Base-by-base conservation (phyloP, 2,797 vertebrate genomes). In the Urosaurus nigricauda region DNA sequence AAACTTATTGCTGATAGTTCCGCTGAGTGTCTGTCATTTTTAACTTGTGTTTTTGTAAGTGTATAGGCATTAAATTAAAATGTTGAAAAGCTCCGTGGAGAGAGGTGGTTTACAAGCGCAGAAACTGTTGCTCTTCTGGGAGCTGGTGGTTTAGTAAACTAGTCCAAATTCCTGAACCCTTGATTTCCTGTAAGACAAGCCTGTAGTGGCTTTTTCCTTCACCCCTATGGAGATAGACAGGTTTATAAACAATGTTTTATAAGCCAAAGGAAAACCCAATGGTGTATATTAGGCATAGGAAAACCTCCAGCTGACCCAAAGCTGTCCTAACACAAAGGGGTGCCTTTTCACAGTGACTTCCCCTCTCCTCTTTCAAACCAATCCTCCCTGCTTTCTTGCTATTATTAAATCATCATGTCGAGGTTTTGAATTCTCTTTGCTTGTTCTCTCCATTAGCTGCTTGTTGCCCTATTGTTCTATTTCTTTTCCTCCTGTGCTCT, bases 1-100 rank as follows among this genome's bases (percentile, higher is more conserved):
- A 73, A 91, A 89, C 92, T 96, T 95, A 91, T 84, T 90, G 89
- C 87, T 92, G 90, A 93, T 92, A 88, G 90, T 92, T 88, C 92
- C 92, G 91, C 90, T 83, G 93, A 91, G 92, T 84, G 65, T 32
- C 84, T 71, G 32, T 91, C 86, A 88, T 87, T 83, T 75, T 84
- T 82, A 89, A 79, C 65, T 91, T 92, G 82, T 93, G 90, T 92
- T 91, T 89, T 90, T 89, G 86, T 89, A 88, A 86, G 37, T 53
- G 63, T 65, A 63, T 92, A 77, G 85, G 87, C 90, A 92, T 88
- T 91, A 93, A 94, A 95, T 65, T 94, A 85, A 93, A 91, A 87
- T 70, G 90, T 91, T 91, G 87, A 95, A 88, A 94, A 85, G 71
- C 51, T 86, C 87, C 47, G 9, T 26, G 29, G 87, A 71, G 79